A percentile compares a stretch with the other conserved stretches of the same genome.
phyloP scores from a whole-genome alignment of 2,888 invertebrate species.

The Helicoverpa assulta region DNA sequence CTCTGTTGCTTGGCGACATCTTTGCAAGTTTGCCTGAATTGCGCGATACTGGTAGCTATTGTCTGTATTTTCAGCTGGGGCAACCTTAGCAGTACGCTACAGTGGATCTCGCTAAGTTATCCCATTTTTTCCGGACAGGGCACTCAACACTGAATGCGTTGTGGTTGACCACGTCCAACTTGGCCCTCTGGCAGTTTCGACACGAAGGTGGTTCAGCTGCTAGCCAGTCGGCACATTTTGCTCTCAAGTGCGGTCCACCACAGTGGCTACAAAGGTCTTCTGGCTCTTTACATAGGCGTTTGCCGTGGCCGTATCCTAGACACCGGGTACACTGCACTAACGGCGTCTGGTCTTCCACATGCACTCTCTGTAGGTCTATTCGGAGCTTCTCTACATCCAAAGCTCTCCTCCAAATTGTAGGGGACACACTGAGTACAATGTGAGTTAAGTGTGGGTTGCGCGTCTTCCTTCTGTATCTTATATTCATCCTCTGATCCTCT shows the following conservation, averaged over 20 bases:
- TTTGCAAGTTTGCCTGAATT: no score
- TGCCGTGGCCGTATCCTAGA: not conserved
- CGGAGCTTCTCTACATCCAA: not conserved
- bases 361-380: constrained; percentile 5
- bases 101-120: not conserved
- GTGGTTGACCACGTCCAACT: not conserved
- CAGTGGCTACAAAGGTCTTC: not conserved
- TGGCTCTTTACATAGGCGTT: not conserved
- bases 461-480: not conserved
- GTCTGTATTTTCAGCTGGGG: no score
- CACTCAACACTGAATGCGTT: constrained; percentile 8
- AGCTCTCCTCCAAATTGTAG: constrained; percentile 2
- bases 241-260: not conserved
- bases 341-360: no score
- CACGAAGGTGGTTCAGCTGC: no score
- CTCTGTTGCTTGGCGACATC: no score
- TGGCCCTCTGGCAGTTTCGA: not conserved
- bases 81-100: no score
- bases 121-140: not conserved
- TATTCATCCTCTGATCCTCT: not conserved
- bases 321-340: not conserved
- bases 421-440: not conserved
- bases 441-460: not conserved
- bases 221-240: not conserved
- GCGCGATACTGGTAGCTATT: no score